Evolutionary conservation across 2,113 vertebrate genomes (phyloP).

Genomic region (Passer montanus): DNA sequence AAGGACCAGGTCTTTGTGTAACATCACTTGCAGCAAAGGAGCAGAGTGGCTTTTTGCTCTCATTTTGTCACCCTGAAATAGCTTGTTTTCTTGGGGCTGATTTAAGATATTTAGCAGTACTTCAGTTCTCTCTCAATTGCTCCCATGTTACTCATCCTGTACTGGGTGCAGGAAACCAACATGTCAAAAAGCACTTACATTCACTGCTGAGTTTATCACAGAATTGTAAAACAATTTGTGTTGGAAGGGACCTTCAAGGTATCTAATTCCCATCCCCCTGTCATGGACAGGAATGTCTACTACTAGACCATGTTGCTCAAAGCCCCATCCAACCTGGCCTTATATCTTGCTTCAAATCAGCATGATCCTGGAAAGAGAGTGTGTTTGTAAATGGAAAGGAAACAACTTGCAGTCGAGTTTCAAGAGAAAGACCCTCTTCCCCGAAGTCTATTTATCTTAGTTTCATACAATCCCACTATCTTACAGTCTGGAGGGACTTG

Average conservation of each 20-base stretch:
- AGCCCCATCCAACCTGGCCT: neutral
- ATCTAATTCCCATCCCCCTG: neutral
- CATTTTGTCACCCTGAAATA: neutral
- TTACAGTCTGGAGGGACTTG: neutral
- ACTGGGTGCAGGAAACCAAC: neutral
- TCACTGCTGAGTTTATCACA: neutral
- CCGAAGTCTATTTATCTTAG: neutral
- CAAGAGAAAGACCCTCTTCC: neutral
- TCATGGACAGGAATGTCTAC: neutral
- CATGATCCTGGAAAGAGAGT: neutral
- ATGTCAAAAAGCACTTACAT: neutral
- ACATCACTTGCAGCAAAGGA: neutral
- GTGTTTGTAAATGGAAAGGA: neutral
- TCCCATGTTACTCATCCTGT: neutral
- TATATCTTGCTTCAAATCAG: neutral
- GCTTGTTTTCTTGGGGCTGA: neutral
- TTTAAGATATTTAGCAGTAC: neutral
- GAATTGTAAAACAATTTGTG: neutral
- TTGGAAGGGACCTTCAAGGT: neutral
- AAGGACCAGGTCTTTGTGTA: neutral
- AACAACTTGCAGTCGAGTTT: neutral
- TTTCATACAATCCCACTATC: neutral
- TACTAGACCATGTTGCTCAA: neutral
- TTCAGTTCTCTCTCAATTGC: neutral
- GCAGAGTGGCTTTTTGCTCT: neutral